These are phyloP conservation scores for Habrosyne pyritoides DNA, from an alignment of 2,888 invertebrate species.

Conservation along the genomic window DNA sequence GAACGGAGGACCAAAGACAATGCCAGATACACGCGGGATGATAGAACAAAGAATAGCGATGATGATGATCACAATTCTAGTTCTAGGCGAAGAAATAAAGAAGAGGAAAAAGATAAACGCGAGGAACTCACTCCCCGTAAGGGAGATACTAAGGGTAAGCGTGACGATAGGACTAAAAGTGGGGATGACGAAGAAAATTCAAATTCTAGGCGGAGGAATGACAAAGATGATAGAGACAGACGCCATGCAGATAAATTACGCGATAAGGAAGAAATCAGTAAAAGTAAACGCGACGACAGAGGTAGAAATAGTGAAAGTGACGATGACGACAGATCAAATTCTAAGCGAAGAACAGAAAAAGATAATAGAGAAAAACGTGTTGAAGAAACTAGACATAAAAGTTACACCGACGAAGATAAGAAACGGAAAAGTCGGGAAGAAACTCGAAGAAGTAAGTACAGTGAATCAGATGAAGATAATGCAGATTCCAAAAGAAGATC, in stretches of 20 bases:
- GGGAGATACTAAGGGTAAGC: constrained; percentile 7
- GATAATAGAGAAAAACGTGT: constrained; percentile 13
- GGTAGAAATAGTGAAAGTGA: constrained; percentile 20
- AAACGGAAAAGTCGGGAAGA: constrained; percentile 9
- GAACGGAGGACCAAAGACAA: constrained; percentile 8
- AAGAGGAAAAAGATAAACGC: not conserved
- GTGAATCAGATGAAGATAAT: not conserved
- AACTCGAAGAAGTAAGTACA: constrained; percentile 4
- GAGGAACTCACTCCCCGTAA: not conserved
- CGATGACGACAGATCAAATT: not conserved
- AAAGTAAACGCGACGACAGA: constrained; percentile 21
- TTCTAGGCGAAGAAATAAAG: constrained; percentile 6
- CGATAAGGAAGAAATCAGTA: constrained; percentile 13
- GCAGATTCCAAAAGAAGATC: not conserved
- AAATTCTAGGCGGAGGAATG: constrained; percentile 14
- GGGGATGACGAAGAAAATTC: constrained; percentile 14
- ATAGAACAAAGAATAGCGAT: constrained; percentile 11
- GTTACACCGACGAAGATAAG: constrained; percentile 23
- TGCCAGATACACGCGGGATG: constrained; percentile 11
- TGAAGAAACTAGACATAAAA: not conserved
- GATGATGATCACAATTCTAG: constrained; percentile 11
- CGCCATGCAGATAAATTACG: constrained; percentile 8
- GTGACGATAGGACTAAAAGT: constrained; percentile 15
- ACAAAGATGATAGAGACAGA: constrained; percentile 19
- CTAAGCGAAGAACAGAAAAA: constrained; percentile 14